A percentile compares a stretch with the other conserved stretches of the same genome.
Evolutionary conservation across 1,140 invertebrate species (phyloP).

Genomic region (Hirudo medicinalis): DNA sequence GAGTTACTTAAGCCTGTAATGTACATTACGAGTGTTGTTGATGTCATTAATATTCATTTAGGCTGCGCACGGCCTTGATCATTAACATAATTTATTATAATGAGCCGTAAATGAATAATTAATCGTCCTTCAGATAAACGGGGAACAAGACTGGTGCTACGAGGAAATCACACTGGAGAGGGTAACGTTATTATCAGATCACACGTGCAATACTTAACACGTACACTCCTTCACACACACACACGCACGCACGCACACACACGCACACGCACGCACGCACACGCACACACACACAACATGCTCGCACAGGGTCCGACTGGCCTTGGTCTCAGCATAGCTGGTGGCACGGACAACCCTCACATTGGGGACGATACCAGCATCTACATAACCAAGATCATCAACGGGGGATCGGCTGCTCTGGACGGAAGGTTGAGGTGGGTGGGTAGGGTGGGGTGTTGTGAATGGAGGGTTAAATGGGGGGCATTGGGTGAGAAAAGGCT

Average conservation of each 20-base stretch:
- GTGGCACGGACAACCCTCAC: constrained; percentile 44
- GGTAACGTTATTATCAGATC: not conserved
- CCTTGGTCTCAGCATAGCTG: constrained; percentile 46
- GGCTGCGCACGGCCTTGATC: too few relatives aligned
- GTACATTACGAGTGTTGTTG: not conserved
- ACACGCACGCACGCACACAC: not conserved
- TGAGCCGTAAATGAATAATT: not conserved
- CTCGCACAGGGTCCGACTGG: constrained; percentile 28
- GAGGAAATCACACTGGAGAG: constrained; percentile 15
- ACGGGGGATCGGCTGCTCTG: constrained; percentile 84
- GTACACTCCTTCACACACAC: not conserved
- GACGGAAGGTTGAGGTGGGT: constrained; percentile 61
- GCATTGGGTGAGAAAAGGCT: too few relatives aligned
- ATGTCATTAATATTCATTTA: not conserved
- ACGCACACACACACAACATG: not conserved
- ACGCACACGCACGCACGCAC: constrained; percentile 2
- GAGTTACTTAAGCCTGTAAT: not conserved
- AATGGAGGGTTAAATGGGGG: too few relatives aligned
- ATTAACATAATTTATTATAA: too few relatives aligned
- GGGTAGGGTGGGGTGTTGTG: too few relatives aligned
- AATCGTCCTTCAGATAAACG: constrained; percentile 9
- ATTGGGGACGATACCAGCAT: constrained; percentile 58
- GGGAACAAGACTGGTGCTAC: constrained; percentile 14
- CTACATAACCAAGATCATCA: constrained; percentile 96
- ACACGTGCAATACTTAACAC: not conserved